Conservation (phyloP, 2,113 vertebrate genomes). For the Scolopax mira region DNA sequence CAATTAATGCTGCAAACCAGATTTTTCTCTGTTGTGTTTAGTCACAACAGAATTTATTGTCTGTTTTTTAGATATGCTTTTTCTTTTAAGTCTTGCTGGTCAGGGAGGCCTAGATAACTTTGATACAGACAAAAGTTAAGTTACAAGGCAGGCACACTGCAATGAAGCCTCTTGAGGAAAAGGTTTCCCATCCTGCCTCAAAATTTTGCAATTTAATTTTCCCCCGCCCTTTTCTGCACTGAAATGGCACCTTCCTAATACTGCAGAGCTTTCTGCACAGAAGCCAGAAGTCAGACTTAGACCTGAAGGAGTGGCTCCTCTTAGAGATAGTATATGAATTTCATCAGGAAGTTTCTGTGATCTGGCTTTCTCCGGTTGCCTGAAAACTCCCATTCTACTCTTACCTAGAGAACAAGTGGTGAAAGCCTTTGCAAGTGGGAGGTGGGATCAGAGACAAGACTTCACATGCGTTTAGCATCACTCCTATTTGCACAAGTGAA, state of each 20-base stretch:
- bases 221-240: too few species aligned
- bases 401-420: neutral
- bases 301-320: neutral
- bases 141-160: neutral
- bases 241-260: neutral
- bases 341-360: neutral
- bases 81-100: neutral
- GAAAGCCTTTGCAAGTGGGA: neutral
- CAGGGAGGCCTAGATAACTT: neutral
- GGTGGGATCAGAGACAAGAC: neutral
- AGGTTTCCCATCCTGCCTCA: neutral
- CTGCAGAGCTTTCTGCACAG: neutral
- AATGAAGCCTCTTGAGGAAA: neutral
- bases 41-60: neutral
- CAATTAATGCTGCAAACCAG: neutral
- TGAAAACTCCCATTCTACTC: neutral
- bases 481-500: neutral
- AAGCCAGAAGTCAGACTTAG: neutral
- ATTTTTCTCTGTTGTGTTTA: neutral
- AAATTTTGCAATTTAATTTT: neutral
- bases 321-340: neutral
- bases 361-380: neutral
- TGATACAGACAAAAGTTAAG: neutral
- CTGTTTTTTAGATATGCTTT: neutral
- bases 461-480: neutral